These are phyloP conservation scores for Alauda arvensis DNA, from an alignment of 2,797 vertebrate genomes.

Conservation along the genomic window DNA sequence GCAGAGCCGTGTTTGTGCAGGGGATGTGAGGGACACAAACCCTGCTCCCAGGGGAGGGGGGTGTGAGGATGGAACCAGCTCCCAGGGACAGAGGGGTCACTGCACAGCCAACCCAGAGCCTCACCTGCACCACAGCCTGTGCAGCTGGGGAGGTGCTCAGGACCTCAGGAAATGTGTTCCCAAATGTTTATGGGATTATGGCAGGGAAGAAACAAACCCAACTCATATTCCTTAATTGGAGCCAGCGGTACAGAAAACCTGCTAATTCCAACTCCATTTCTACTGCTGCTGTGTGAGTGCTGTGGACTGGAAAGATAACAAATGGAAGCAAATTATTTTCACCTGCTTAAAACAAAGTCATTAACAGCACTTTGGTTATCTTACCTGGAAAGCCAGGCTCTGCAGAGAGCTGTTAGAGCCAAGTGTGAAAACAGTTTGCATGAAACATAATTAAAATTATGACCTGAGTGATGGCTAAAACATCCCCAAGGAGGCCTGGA, in stretches of 20 bases:
- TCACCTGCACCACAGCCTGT: neutral
- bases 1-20: neutral
- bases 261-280: neutral
- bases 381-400: slow-evolving; percentile 36
- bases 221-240: neutral
- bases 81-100: neutral
- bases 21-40: neutral
- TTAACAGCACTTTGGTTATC: slow-evolving; percentile 41
- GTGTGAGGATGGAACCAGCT: fast-evolving
- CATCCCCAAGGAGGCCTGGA: neutral
- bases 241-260: neutral
- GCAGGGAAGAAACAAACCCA: neutral
- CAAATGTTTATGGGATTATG: neutral
- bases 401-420: slow-evolving; percentile 34
- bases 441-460: slow-evolving; percentile 32
- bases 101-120: fast-evolving
- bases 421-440: slow-evolving; percentile 30
- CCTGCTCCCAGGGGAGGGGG: fast-evolving
- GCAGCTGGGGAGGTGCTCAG: neutral
- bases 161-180: neutral
- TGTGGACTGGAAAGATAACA: slow-evolving; percentile 36
- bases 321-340: slow-evolving; percentile 44
- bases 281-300: neutral
- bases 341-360: slow-evolving; percentile 40
- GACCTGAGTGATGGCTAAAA: slow-evolving; percentile 12